Evolutionary conservation across 2,797 vertebrate species (phyloP).

Genomic region (Danio aesculapii): DNA sequence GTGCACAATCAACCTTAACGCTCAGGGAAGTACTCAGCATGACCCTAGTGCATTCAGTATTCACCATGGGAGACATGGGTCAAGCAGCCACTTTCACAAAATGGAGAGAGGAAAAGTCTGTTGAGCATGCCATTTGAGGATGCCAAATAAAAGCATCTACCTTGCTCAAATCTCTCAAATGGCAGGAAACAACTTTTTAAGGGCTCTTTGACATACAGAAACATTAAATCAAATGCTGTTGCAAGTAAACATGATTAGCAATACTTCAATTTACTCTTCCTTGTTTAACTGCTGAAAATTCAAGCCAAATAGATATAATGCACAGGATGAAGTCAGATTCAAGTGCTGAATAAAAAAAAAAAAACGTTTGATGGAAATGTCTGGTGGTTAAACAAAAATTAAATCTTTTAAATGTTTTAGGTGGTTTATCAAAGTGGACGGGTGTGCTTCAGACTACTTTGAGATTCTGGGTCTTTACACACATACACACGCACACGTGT

Average conservation of each 20-base stretch:
- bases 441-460: neutral
- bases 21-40: neutral
- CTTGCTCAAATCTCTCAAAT: neutral
- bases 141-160: neutral
- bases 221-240: neutral
- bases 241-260: neutral
- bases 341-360: neutral
- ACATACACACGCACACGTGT: no score
- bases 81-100: constrained; percentile 22
- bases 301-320: neutral
- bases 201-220: constrained; percentile 6
- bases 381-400: neutral
- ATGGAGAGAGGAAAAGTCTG: constrained; percentile 1
- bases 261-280: neutral
- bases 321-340: neutral
- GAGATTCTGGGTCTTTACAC: neutral
- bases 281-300: neutral
- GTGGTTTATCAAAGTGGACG: neutral
- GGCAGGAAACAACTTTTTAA: neutral
- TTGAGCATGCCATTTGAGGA: neutral
- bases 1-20: neutral
- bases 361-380: neutral
- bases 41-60: constrained; percentile 21
- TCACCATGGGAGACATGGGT: neutral
- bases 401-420: neutral